phyloP scores from a whole-genome alignment of 2,113 vertebrate genomes.

The Corythaixoides concolor region DNA sequence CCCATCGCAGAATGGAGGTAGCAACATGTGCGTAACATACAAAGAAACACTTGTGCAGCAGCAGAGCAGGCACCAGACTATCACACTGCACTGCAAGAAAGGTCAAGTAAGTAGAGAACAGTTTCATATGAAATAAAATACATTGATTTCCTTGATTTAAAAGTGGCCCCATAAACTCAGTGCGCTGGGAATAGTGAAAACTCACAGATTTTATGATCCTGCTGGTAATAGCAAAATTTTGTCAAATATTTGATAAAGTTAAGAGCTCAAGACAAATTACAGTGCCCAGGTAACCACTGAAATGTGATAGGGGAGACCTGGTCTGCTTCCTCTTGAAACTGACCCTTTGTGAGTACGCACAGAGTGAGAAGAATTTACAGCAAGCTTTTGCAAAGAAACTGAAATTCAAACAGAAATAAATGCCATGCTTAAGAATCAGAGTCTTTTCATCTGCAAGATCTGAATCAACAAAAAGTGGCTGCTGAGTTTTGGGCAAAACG shows the following conservation, averaged over 20 bases:
- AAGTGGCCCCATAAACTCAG: background rate
- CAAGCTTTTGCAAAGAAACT: background rate
- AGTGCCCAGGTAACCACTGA: background rate
- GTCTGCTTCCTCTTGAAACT: background rate
- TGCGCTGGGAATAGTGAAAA: background rate
- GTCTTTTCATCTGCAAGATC: background rate
- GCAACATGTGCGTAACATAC: background rate
- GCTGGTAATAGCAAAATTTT: background rate
- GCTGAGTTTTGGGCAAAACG: background rate
- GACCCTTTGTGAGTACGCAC: background rate
- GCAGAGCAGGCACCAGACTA: background rate
- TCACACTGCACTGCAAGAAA: background rate
- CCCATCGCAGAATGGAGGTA: background rate
- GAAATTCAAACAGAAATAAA: background rate
- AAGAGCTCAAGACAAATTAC: background rate
- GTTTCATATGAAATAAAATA: background rate
- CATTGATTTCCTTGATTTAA: background rate
- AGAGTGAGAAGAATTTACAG: background rate
- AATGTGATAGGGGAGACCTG: background rate
- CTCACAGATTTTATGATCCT: background rate
- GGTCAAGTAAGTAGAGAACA: background rate
- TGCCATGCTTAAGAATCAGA: background rate
- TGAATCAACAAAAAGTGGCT: background rate
- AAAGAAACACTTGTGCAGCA: constrained; percentile 15
- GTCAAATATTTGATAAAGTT: background rate